A percentile compares a stretch with the other conserved stretches of the same genome.
phyloP scores from a whole-genome alignment of 2,888 invertebrate genomes.

The Acanthosoma haemorrhoidale region DNA sequence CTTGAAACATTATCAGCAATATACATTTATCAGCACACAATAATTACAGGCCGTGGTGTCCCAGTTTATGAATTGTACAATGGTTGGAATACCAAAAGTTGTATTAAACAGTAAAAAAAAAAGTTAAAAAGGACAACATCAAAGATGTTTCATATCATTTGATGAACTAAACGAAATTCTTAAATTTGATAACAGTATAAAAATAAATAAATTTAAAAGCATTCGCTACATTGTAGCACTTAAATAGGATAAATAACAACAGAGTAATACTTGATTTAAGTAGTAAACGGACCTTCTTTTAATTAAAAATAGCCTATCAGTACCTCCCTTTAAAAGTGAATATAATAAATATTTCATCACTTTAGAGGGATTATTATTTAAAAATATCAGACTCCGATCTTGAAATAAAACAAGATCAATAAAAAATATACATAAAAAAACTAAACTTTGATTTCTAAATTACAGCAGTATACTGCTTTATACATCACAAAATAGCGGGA shows the following conservation, averaged over 20 bases:
- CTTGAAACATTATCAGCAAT: background rate
- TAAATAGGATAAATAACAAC: slow-evolving; percentile 19
- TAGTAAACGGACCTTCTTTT: slow-evolving; percentile 13
- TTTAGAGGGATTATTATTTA: slow-evolving; percentile 17
- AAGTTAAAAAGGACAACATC: background rate
- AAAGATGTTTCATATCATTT: background rate
- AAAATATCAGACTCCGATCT: slow-evolving; percentile 37
- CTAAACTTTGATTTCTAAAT: slow-evolving; percentile 40
- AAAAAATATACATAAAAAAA: slow-evolving; percentile 32
- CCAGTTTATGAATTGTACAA: background rate
- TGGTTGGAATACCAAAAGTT: too few species aligned
- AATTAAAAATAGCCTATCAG: slow-evolving; percentile 29
- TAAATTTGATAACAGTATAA: slow-evolving; percentile 24
- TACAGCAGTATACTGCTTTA: slow-evolving; percentile 32
- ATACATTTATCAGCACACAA: background rate
- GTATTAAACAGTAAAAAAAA: too few species aligned
- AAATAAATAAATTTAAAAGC: slow-evolving; percentile 30
- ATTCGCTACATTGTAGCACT: slow-evolving; percentile 17
- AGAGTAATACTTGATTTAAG: slow-evolving; percentile 9
- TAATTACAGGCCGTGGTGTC: slow-evolving; percentile 21
- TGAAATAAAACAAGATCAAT: slow-evolving; percentile 29
- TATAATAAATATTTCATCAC: slow-evolving; percentile 20
- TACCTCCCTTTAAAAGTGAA: slow-evolving; percentile 31
- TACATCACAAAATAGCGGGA: slow-evolving; percentile 38
- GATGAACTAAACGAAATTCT: background rate